Evolutionary conservation across 2,797 vertebrate species (phyloP).

Genomic region (Sarcophilus harrisii): DNA sequence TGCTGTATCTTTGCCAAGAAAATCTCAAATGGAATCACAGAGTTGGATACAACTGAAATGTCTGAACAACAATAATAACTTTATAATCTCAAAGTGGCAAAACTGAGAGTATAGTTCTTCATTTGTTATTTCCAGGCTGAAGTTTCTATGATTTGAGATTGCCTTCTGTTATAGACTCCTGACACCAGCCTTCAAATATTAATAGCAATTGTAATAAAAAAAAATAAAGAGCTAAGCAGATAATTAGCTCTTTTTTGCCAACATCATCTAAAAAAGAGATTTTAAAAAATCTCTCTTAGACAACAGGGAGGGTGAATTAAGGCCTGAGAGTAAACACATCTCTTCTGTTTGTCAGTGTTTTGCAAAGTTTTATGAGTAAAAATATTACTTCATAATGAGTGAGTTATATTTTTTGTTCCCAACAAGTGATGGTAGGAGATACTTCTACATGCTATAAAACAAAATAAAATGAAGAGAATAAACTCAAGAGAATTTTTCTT

Average conservation of each 20-base stretch:
- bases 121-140: not conserved
- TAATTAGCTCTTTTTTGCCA: conserved; percentile 3
- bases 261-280: not conserved
- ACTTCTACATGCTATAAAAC: not conserved
- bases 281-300: not conserved
- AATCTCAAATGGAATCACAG: not conserved
- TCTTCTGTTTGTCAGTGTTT: not conserved
- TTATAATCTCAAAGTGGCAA: not conserved
- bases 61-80: not conserved
- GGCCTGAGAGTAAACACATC: not conserved
- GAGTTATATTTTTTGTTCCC: not conserved
- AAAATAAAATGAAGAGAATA: not conserved
- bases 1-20: not conserved
- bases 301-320: not conserved
- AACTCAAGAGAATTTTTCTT: not conserved
- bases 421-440: not conserved
- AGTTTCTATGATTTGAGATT: not conserved
- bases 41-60: not conserved
- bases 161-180: not conserved
- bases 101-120: not conserved
- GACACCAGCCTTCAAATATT: not conserved
- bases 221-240: not conserved
- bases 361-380: not conserved
- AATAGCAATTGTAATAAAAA: not conserved
- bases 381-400: not conserved